A percentile compares a stretch with the other conserved stretches of the same genome.
Conservation (phyloP, 2,113 vertebrate genomes). For the Psittacus erithacus region DNA sequence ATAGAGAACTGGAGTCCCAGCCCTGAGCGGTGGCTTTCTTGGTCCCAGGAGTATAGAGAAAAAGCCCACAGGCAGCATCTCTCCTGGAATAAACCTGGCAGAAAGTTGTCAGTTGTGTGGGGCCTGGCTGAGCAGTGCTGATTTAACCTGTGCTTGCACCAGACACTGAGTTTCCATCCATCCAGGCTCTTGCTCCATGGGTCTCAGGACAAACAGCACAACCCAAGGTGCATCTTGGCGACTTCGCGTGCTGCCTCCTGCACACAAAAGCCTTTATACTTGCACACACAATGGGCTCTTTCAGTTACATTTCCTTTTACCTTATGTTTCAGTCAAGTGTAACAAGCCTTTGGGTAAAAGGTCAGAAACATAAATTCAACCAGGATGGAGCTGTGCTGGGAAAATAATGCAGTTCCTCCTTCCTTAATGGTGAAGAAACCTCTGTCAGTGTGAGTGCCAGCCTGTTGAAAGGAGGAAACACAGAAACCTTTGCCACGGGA, state of each 20-base stretch:
- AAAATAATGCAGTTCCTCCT: not conserved
- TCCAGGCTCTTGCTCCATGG: not conserved
- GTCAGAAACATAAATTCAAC: slow-evolving; percentile 22
- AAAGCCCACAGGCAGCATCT: not conserved
- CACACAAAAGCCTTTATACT: slow-evolving; percentile 46
- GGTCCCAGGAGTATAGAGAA: not conserved
- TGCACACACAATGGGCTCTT: slow-evolving; percentile 16
- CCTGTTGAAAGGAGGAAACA: not conserved
- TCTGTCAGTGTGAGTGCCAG: not conserved
- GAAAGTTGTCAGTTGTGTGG: not conserved
- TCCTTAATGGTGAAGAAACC: not conserved
- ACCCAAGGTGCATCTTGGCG: not conserved
- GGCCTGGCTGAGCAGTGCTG: not conserved
- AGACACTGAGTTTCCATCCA: not conserved
- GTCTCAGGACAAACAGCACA: not conserved
- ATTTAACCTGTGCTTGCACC: not conserved
- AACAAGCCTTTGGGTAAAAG: slow-evolving; percentile 42
- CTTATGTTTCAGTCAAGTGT: slow-evolving; percentile 33
- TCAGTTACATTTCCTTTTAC: slow-evolving; percentile 35
- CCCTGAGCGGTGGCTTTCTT: not conserved
- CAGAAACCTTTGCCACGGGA: not conserved
- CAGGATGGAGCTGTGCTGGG: not conserved
- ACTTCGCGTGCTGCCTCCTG: not conserved
- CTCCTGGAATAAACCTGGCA: not conserved
- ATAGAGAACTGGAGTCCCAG: not conserved